phyloP scores from a whole-genome alignment of 2,888 invertebrate genomes.

The Coremacera marginata region DNA sequence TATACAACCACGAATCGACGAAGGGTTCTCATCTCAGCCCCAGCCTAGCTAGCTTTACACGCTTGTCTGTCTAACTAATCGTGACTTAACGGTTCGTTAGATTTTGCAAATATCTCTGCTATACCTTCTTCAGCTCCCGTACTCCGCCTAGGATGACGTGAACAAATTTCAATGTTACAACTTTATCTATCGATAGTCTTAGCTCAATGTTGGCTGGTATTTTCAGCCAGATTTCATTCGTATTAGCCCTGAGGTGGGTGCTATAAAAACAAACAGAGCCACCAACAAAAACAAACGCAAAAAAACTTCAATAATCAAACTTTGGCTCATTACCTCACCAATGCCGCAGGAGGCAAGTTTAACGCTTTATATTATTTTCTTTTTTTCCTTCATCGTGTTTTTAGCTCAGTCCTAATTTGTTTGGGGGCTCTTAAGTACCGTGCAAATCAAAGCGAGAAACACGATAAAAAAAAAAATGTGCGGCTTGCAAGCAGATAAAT shows the following conservation, averaged over 20 bases:
- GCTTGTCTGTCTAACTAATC: constrained; percentile 68
- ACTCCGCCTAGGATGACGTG: background rate
- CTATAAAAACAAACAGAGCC: constrained; percentile 15
- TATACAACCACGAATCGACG: constrained; percentile 3
- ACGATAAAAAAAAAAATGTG: background rate
- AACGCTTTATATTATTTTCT: background rate
- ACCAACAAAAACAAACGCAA: constrained; percentile 16
- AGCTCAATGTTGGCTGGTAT: background rate
- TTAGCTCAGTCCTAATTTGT: background rate
- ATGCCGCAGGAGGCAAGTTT: background rate
- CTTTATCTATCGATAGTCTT: background rate
- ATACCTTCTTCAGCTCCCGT: background rate
- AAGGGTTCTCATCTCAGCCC: background rate
- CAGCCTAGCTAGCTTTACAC: constrained; percentile 54
- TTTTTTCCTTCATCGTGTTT: background rate
- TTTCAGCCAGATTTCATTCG: constrained; percentile 1
- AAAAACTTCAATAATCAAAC: constrained; percentile 58
- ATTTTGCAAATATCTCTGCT: constrained; percentile 58
- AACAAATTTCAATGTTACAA: background rate
- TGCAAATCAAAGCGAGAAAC: constrained; percentile 21
- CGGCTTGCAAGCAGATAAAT: constrained; percentile 9
- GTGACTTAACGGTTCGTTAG: constrained; percentile 67
- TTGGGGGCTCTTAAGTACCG: background rate
- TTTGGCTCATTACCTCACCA: constrained; percentile 60
- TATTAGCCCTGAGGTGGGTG: background rate